Evolutionary conservation across 2,113 vertebrate species (phyloP).

Genomic region (Crocuta crocuta): DNA sequence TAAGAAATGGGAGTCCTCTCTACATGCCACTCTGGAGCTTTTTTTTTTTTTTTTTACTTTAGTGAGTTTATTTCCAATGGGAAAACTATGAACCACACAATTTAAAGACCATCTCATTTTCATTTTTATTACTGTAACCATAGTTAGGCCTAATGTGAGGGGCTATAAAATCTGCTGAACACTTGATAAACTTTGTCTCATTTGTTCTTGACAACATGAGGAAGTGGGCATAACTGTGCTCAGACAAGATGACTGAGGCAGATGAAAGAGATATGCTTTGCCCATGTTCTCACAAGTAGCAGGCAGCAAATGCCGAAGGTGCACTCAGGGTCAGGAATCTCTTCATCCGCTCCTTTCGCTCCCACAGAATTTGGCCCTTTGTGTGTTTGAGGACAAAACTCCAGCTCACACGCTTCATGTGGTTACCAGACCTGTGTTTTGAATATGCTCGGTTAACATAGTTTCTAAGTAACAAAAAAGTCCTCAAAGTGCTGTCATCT

Average conservation of each 20-base stretch:
- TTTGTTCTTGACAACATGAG: neutral
- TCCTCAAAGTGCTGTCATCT: neutral
- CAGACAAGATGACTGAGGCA: neutral
- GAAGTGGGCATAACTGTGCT: fast-evolving
- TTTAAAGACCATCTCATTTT: neutral
- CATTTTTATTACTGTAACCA: neutral
- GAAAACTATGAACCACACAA: neutral
- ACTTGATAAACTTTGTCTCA: neutral
- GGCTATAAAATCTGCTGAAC: neutral
- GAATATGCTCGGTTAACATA: neutral
- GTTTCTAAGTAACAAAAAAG: neutral
- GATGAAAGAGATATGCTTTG: neutral
- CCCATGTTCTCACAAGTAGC: neutral
- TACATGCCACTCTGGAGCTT: neutral
- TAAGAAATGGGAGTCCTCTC: neutral
- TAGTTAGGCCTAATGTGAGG: neutral
- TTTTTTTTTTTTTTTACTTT: neutral
- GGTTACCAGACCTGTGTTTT: neutral
- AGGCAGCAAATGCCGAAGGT: neutral
- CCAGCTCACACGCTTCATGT: neutral
- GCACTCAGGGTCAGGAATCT: neutral
- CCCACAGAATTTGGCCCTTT: neutral
- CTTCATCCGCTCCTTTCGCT: neutral
- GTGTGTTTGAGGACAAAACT: neutral
- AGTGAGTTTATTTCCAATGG: neutral